Base-by-base conservation (phyloP, 2,888 invertebrate species). In the Amblyjoppa fuscipennis region DNA sequence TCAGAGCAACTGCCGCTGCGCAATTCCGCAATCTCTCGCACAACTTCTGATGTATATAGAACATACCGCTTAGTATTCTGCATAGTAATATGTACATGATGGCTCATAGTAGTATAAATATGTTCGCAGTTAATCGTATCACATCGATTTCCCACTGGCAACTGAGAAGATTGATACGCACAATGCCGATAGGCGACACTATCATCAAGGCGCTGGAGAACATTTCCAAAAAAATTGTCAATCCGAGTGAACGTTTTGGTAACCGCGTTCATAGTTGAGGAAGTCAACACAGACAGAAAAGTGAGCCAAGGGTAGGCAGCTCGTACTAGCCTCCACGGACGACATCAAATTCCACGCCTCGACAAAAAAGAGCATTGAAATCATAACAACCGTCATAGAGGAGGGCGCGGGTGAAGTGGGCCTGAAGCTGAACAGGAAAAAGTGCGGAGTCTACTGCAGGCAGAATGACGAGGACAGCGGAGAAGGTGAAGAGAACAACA, bases 401-500 rank as follows among this genome's bases (percentile, higher is more conserved):
- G 51, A n/a, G n/a, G 1, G 51, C 4, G 51, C n/a, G n/a, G 74
- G 81, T 9, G 74, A 68, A 13, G 45, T 76, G 16, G 76, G 76
- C 0, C 66, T 76, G 1, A 49, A 7, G 2, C 11, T 70, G 75
- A 76, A 81, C 31, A 6, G 16, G 28, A 66, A 31, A 7, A 81
- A 84, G 51, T 76, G 81, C 68, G 64, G 81, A 1, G 25, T 81
- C 6, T 20, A 20, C 20, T 20, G 20, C 20, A 20, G 20, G 20
- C 20, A 20, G 20, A 20, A 20, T 20, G 20, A 20, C 20, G 20
- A 20, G 20, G 20, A 20, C 20, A 20, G 20, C 20, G 20, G 20
- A 49, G 49, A 49, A 3, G 13, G 16, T 16, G 49, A 16, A 9
- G 7, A 20, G 25, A n/a, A 64, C 81, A 9, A 73, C 81, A 0